Evolutionary conservation across 2,113 vertebrate genomes (phyloP).

Genomic region (Hyaena hyaena): DNA sequence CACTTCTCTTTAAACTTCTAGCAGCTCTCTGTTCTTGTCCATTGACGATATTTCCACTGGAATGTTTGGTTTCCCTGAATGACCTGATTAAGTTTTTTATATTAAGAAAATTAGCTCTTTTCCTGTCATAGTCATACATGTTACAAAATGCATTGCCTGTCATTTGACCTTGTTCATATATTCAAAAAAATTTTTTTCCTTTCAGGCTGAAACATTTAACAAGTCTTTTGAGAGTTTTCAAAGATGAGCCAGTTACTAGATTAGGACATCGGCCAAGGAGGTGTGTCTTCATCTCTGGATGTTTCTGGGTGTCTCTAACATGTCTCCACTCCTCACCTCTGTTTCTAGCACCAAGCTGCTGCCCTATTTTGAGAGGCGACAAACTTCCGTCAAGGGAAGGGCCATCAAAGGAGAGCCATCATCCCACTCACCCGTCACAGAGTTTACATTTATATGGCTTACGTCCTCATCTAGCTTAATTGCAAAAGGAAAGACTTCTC

Average conservation of each 20-base stretch:
- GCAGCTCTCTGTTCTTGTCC: background rate
- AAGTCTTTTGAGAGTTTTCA: background rate
- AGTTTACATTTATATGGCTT: background rate
- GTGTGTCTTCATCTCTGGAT: no score
- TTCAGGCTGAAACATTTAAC: background rate
- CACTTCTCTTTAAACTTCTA: background rate
- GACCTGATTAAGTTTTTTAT: background rate
- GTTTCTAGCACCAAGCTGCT: no score
- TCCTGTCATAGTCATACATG: no score
- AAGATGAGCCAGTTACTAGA: background rate
- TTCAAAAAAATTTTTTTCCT: background rate
- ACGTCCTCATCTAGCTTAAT: background rate
- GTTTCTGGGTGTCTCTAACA: background rate
- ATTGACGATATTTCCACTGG: background rate
- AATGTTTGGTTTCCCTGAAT: background rate
- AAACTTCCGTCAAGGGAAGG: background rate
- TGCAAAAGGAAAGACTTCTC: background rate
- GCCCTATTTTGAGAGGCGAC: background rate
- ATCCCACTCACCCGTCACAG: background rate
- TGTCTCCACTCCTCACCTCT: background rate
- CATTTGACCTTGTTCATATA: background rate
- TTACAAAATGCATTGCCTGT: background rate
- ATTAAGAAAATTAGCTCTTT: background rate
- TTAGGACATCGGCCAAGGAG: accelerated
- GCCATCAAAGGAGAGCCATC: background rate